phyloP scores from a whole-genome alignment of 2,888 invertebrate genomes.

The Dorcus hopei region DNA sequence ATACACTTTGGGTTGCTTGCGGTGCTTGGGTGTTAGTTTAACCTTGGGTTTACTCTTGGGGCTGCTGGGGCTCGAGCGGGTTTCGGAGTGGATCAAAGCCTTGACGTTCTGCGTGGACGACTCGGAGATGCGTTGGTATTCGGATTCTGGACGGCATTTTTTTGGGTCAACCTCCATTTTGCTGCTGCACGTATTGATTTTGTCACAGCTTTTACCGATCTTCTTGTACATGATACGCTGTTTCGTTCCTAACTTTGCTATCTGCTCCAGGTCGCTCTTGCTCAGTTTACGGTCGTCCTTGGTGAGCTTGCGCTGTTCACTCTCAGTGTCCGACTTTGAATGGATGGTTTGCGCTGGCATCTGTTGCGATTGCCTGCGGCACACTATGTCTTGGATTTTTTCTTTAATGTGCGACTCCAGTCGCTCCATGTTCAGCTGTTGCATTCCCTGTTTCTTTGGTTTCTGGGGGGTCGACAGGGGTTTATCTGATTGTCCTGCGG shows the following conservation, averaged over 20 bases:
- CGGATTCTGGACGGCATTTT: slow-evolving; percentile 47
- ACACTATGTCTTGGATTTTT: slow-evolving; percentile 49
- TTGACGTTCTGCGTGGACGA: slow-evolving; percentile 55
- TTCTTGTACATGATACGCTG: slow-evolving; percentile 47
- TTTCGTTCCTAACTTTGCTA: slow-evolving; percentile 40
- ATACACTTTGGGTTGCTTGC: slow-evolving; percentile 48
- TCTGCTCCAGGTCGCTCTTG: slow-evolving; percentile 42
- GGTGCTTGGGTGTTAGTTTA: slow-evolving; percentile 31
- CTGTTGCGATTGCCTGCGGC: slow-evolving; percentile 38
- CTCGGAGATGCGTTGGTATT: slow-evolving; percentile 57
- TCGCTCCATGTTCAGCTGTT: slow-evolving; percentile 45
- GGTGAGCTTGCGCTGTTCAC: slow-evolving; percentile 37
- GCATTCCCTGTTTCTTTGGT: slow-evolving; percentile 29
- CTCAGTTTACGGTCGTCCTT: slow-evolving; percentile 51
- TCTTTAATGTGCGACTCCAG: slow-evolving; percentile 50
- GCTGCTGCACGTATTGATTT: slow-evolving; percentile 42
- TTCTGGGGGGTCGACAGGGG: slow-evolving; percentile 28
- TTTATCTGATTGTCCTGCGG: slow-evolving; percentile 42
- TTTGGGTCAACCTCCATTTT: slow-evolving; percentile 35
- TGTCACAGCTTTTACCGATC: slow-evolving; percentile 49
- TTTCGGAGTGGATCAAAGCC: slow-evolving; percentile 52
- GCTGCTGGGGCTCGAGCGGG: slow-evolving; percentile 44
- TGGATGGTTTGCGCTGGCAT: slow-evolving; percentile 17
- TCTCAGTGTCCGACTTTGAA: slow-evolving; percentile 27
- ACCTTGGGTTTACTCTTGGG: slow-evolving; percentile 45